A percentile compares a stretch with the other conserved stretches of the same genome.
phyloP scores from a whole-genome alignment of 2,797 vertebrate genomes.

The Chaetodon trifasciatus region DNA sequence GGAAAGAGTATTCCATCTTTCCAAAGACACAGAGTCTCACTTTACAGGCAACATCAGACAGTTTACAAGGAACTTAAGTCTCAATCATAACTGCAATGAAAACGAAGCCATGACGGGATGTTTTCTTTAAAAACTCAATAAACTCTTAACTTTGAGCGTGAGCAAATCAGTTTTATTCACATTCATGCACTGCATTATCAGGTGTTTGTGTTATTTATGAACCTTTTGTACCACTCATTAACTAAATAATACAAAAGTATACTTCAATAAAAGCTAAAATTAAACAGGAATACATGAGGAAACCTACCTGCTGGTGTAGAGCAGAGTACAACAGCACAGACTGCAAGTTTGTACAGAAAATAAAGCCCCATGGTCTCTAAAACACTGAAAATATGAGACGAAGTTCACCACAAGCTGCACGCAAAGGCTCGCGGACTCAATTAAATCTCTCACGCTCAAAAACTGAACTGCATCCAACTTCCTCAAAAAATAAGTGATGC shows the following conservation, averaged over 20 bases:
- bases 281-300: neutral
- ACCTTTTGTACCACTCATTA: neutral
- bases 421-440: neutral
- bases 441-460: neutral
- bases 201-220: neutral
- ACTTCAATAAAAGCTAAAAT: neutral
- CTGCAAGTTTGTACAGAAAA: slow-evolving; percentile 2
- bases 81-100: too few species aligned
- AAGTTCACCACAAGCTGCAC: neutral
- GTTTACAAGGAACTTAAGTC: too few species aligned
- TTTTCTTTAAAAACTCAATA: neutral
- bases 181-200: neutral
- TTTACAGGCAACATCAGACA: too few species aligned
- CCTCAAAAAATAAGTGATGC: neutral
- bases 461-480: neutral
- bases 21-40: too few species aligned
- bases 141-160: neutral
- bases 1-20: too few species aligned
- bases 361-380: slow-evolving; percentile 3
- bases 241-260: neutral
- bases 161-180: neutral
- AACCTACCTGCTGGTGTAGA: slow-evolving; percentile 9
- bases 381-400: neutral
- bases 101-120: too few species aligned
- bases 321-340: slow-evolving; percentile 25